A percentile compares a stretch with the other conserved stretches of the same genome.
These are phyloP conservation scores for Sericinus montela DNA, from an alignment of 2,888 invertebrate genomes.

Conservation along the genomic window DNA sequence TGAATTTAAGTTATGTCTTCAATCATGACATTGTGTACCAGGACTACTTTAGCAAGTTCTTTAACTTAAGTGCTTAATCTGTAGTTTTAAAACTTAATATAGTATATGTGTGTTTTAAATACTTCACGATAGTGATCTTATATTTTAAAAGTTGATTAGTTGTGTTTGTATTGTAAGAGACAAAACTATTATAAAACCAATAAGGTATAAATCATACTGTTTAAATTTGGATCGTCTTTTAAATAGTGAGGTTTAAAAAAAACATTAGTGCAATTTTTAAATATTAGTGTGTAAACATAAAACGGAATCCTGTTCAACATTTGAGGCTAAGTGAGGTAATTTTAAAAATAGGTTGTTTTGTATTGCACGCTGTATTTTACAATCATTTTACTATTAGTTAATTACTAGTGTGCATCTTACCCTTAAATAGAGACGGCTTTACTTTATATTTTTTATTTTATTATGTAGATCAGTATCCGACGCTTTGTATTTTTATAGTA, in stretches of 20 bases:
- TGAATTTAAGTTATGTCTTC: conserved; percentile 54
- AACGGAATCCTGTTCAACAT: conserved; percentile 15
- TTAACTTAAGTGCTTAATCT: conserved; percentile 29
- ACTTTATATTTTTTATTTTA: too few species aligned
- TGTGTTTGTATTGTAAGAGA: conserved; percentile 13
- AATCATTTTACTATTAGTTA: conserved; percentile 2
- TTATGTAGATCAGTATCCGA: too few species aligned
- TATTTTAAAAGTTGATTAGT: conserved; percentile 12
- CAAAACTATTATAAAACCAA: conserved; percentile 4
- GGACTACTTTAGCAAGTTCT: conserved; percentile 37
- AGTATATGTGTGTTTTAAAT: conserved; percentile 22
- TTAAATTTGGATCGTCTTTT: conserved; percentile 4
- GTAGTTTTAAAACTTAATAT: conserved; percentile 16
- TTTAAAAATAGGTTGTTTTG: background rate
- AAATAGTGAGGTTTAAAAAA: conserved; percentile 6
- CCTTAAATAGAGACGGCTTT: too few species aligned
- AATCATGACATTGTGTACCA: conserved; percentile 55
- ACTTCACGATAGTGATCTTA: conserved; percentile 11
- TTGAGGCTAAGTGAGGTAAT: conserved; percentile 15
- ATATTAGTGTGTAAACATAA: conserved; percentile 33
- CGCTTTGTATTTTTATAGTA: too few species aligned
- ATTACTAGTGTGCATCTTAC: too few species aligned
- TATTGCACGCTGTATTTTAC: background rate
- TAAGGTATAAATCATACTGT: background rate
- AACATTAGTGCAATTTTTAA: conserved; percentile 20